Conservation (phyloP, 2,888 invertebrate species). For the Schrankia costaestrigalis region DNA sequence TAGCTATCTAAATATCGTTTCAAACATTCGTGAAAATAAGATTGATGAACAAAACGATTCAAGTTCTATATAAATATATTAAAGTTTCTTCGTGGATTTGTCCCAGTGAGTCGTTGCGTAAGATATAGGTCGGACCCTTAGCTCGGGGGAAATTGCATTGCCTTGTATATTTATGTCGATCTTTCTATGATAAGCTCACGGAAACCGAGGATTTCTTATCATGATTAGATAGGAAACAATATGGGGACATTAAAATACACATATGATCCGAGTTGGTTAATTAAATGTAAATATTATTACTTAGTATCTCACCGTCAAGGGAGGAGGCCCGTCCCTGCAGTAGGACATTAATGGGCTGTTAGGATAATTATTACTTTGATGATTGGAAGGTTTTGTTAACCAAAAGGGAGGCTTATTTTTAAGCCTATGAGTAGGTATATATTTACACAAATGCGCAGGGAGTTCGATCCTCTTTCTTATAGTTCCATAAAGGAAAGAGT, state of each 20-base stretch:
- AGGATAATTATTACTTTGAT: too few species aligned
- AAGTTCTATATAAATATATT: neutral
- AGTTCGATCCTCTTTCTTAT: too few species aligned
- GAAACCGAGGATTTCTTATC: constrained; percentile 1
- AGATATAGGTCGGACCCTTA: constrained; percentile 5
- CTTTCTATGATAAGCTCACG: constrained; percentile 3
- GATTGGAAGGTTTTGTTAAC: too few species aligned
- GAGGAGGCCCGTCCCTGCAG: too few species aligned
- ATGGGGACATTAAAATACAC: neutral
- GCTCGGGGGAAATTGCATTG: constrained; percentile 2
- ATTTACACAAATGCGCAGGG: too few species aligned
- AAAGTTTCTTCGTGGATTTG: neutral
- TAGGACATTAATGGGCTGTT: too few species aligned
- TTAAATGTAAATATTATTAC: too few species aligned
- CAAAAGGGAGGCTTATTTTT: too few species aligned
- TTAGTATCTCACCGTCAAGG: too few species aligned
- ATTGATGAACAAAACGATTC: constrained; percentile 4
- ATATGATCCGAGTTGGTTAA: neutral
- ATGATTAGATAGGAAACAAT: neutral
- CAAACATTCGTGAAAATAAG: constrained; percentile 16
- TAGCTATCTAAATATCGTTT: constrained; percentile 17
- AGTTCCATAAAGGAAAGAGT: too few species aligned
- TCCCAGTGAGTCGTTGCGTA: neutral
- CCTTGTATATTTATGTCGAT: constrained; percentile 1
- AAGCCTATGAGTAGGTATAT: too few species aligned